Conservation (phyloP, 2,113 vertebrate genomes). For the Zosterops hypoxanthus region DNA sequence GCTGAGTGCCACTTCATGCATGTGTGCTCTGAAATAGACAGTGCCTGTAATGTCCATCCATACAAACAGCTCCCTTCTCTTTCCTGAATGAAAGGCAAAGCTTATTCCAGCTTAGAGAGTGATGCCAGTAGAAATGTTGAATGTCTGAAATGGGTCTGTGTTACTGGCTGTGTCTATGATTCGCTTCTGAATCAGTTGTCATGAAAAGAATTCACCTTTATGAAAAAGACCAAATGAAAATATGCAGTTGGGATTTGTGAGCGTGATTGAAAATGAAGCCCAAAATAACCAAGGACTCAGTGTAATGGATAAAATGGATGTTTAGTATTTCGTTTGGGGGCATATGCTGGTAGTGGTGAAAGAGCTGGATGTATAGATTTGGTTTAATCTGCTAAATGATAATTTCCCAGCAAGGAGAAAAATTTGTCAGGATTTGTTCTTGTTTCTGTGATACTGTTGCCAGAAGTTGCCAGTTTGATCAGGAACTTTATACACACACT, state of each 20-base stretch:
- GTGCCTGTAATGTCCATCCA: conserved; percentile 1
- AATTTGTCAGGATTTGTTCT: neutral
- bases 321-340: neutral
- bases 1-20: neutral
- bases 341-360: neutral
- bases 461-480: neutral
- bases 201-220: conserved; percentile 17
- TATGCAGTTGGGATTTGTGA: neutral
- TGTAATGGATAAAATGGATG: neutral
- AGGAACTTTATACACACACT: neutral
- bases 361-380: neutral
- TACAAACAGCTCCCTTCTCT: conserved; percentile 32
- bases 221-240: conserved; percentile 9
- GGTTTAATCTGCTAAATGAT: neutral
- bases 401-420: neutral
- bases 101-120: conserved; percentile 20
- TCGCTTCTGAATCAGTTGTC: conserved; percentile 10
- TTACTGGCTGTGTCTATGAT: neutral
- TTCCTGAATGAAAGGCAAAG: conserved; percentile 31
- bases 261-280: neutral
- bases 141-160: neutral
- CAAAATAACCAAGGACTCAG: neutral
- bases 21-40: neutral
- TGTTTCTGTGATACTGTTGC: neutral
- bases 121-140: conserved; percentile 18